Evolutionary conservation across 1,140 invertebrate species (phyloP), one percentile per base, ranked within the genome.

Genomic region (Tribolium castaneum): DNA sequence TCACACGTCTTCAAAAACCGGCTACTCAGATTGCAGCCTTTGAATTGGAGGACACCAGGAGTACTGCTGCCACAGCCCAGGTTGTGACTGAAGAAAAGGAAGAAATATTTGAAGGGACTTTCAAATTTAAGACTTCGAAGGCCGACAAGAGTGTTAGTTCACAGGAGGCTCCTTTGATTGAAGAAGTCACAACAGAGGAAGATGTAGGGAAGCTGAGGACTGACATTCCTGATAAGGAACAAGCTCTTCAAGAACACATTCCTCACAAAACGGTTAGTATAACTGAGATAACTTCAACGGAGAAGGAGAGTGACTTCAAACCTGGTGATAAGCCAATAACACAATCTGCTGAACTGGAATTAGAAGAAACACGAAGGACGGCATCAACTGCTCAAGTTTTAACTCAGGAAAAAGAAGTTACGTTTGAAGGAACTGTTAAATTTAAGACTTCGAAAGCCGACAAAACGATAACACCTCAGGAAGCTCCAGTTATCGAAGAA

Each of bases 371-470:
- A 3, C 86, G 35, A 70, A 86, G 86, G 70, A 81, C 88, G 0
- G 72, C 89, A 9, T 78, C 86, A 71, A 86, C 89, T 54, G 87
- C 85, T 34, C 87, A 90, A 84, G 86, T 86, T 12, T 72, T 87
- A 16, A 82, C 84, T 4, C 85, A 87, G 71, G 86, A 88, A 52
- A 88, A 86, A 51, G 87, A 88, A 82, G 83, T 84, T 14, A 78
- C 59, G 1, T 82, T 85, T 30, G 66, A 54, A 16, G 83, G 16
- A 75, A 74, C 56, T 16, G 74, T 62, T 14, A 78, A 75, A 72
- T 56, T n/a, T 72, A 78, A 80, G 76, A 83, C 85, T 22, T 76
- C 70, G 14, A 71, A 79, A 77, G 70, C 75, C 51, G 75, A 59
- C 14, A 71, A 49, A 12, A 59, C 66, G 12, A 56, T 78, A n/a